Conservation (phyloP, 2,888 invertebrate species). For the Apamea crenata region DNA sequence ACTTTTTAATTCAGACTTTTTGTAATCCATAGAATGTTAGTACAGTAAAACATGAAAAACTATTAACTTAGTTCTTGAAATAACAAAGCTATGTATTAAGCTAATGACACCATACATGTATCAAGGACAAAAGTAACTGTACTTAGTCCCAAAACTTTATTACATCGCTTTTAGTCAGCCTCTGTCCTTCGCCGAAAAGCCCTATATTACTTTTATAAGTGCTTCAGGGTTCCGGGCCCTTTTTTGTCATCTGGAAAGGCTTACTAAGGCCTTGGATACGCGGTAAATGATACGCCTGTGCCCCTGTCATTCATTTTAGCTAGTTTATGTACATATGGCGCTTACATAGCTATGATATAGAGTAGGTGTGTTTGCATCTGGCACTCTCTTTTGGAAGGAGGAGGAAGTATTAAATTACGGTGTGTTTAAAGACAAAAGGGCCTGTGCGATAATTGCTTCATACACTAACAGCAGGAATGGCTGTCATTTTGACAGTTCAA, state of each 20-base stretch:
- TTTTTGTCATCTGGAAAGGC: constrained; percentile 63
- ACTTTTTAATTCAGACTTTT: too few relatives aligned
- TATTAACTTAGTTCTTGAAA: background rate
- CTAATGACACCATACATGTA: constrained; percentile 14
- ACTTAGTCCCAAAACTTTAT: constrained; percentile 59
- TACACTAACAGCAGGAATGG: too few relatives aligned
- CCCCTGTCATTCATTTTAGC: constrained; percentile 49
- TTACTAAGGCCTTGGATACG: constrained; percentile 24
- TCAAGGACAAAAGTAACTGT: constrained; percentile 34
- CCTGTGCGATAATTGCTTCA: too few relatives aligned
- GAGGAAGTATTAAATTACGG: background rate
- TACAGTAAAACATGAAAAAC: too few relatives aligned
- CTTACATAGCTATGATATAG: background rate
- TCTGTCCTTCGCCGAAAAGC: constrained; percentile 45
- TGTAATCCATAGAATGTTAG: too few relatives aligned
- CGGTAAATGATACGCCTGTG: constrained; percentile 52
- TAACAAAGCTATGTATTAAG: background rate
- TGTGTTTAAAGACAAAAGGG: background rate
- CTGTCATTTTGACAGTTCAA: too few relatives aligned
- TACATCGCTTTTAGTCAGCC: constrained; percentile 54
- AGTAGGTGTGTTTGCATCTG: background rate
- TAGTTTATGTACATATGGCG: constrained; percentile 29
- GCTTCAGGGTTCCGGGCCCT: constrained; percentile 58
- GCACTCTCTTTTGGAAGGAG: background rate
- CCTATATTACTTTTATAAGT: constrained; percentile 63